Evolutionary conservation across 2,797 vertebrate species (phyloP), one percentile per base, ranked within the genome.

Genomic region (Antennarius maculatus): DNA sequence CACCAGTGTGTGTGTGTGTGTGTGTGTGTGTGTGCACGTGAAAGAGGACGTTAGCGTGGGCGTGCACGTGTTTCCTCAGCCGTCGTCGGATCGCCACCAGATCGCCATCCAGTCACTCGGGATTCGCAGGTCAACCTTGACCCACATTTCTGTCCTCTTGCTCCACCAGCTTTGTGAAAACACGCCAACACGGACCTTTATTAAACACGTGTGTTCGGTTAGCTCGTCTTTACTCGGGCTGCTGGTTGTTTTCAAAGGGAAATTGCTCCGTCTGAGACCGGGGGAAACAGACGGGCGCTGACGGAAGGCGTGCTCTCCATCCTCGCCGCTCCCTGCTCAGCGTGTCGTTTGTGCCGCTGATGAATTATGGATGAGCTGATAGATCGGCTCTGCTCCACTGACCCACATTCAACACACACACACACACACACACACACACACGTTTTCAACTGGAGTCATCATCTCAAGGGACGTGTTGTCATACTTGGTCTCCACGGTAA

Each of bases 291-390:
- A 59, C 66, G 43, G 66, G 67, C 51, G n/a, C 48, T 28, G 8
- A 14, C 70, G 69, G 63, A 69, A 73, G 66, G 11, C 54, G 62
- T 18, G 27, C 66, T 64, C 76, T 64, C 67, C 65, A 66, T 80
- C 74, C 59, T 77, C 80, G 88, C 89, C 89, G 86, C 88, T 81
- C 88, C 85, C 84, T 82, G 56, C 66, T 76, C 81, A 42, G 69
- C 76, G 41, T 85, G 74, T 85, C 69, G 66, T 80, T 84, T 73
- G 78, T 81, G 61, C 50, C 69, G 81, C 64, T 79, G 71, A 84
- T 92, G 76, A 91, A 92, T 91, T 86, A 92, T 91, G 82, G 88
- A 92, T 90, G 80, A 89, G 72, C 87, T 90, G 88, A 92, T 89
- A 87, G 83, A 88, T 87, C 88, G 76, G 82, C 85, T 72, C 75